Percentiles rank a stretch among this genome's conserved stretches.
These are phyloP conservation scores for Palythoa heliodiscus DNA, from an alignment of 92 coral and sea anemone genomes.

Conservation along the genomic window DNA sequence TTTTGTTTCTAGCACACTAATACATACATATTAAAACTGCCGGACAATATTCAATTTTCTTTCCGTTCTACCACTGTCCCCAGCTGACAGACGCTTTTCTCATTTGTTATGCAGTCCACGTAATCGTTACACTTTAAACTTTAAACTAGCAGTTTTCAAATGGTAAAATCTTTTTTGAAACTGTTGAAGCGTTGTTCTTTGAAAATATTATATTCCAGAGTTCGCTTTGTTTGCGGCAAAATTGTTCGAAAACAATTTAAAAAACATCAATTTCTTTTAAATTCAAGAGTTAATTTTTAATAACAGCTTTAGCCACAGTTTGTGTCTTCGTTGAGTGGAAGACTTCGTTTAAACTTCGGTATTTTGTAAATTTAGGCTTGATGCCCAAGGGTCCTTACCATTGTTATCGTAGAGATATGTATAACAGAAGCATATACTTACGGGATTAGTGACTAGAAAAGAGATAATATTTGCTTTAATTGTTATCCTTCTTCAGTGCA, in stretches of 20 bases:
- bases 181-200: background rate
- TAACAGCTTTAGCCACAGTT: background rate
- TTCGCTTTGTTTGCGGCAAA: background rate
- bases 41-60: background rate
- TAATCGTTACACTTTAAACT: background rate
- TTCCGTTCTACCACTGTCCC: background rate
- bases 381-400: background rate
- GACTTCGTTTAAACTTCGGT: background rate
- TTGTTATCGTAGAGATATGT: conserved; percentile 5
- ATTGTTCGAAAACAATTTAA: background rate
- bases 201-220: background rate
- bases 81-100: background rate
- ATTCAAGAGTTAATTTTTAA: conserved; percentile 8
- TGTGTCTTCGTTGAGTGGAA: background rate
- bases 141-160: conserved; percentile 22
- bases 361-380: background rate
- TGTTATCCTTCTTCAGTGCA: conserved; percentile 9
- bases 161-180: conserved; percentile 11
- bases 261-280: background rate
- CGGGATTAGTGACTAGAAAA: conserved; percentile 23
- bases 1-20: background rate
- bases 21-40: background rate
- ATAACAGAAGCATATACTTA: conserved; percentile 19
- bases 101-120: background rate
- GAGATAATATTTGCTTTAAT: conserved; percentile 21